These are phyloP conservation scores for Laspeyria flexula DNA, from an alignment of 2,888 invertebrate species.

Conservation along the genomic window DNA sequence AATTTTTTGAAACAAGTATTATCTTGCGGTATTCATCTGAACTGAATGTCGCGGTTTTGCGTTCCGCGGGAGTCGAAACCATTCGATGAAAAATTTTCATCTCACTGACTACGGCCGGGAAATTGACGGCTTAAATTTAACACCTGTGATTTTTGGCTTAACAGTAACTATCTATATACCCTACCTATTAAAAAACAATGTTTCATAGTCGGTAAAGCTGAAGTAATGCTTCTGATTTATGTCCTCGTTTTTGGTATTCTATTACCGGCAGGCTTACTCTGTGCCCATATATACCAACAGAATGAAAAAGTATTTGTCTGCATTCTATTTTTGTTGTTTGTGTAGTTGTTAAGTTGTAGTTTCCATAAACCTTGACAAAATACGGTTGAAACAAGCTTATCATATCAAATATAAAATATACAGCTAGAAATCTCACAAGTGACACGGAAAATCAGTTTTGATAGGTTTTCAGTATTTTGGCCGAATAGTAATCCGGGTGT, in stretches of 20 bases:
- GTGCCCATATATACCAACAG: too few species aligned
- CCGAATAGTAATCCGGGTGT: slow-evolving; percentile 9
- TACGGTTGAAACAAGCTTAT: neutral
- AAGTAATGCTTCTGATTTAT: too few species aligned
- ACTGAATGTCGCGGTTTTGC: slow-evolving; percentile 11
- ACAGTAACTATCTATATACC: too few species aligned
- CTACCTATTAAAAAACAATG: too few species aligned
- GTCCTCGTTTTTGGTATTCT: too few species aligned
- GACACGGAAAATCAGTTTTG: neutral
- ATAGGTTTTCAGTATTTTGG: neutral
- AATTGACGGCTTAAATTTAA: neutral
- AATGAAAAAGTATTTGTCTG: too few species aligned
- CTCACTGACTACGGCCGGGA: neutral
- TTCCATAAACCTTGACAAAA: neutral
- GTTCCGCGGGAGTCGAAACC: slow-evolving; percentile 5
- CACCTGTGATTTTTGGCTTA: too few species aligned
- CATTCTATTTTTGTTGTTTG: too few species aligned
- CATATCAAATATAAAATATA: neutral
- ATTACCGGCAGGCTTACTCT: too few species aligned
- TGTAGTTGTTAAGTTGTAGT: too few species aligned
- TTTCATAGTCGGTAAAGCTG: too few species aligned
- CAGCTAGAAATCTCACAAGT: neutral
- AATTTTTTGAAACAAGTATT: slow-evolving; percentile 32
- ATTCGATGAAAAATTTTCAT: neutral
- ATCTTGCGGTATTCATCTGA: slow-evolving; percentile 14